Conservation (phyloP, 1,140 invertebrate genomes). For the Octopus bimaculoides region DNA sequence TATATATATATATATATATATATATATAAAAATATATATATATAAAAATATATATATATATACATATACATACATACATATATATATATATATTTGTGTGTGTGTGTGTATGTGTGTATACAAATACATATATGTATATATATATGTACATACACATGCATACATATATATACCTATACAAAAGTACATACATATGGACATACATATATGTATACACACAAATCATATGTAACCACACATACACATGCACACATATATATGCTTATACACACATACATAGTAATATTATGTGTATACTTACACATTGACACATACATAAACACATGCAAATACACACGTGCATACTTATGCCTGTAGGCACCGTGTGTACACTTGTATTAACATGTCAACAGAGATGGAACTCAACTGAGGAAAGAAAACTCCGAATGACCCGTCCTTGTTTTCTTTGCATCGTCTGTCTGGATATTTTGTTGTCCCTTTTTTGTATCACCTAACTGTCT, state of each 20-base stretch:
- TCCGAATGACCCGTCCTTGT: too few species aligned
- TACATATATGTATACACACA: background rate
- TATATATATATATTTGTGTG: background rate
- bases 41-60: too few species aligned
- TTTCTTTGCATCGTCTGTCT: too few species aligned
- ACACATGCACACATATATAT: background rate
- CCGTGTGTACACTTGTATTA: background rate
- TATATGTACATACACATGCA: background rate
- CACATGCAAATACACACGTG: background rate
- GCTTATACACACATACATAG: background rate
- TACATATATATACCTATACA: background rate
- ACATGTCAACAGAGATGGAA: background rate
- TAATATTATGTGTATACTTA: background rate
- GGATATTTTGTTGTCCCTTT: too few species aligned
- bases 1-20: too few species aligned
- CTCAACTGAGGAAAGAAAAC: too few species aligned
- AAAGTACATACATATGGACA: background rate
- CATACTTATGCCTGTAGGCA: background rate
- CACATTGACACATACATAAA: background rate
- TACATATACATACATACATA: too few species aligned
- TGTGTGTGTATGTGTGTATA: background rate
- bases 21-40: too few species aligned
- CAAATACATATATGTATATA: background rate
- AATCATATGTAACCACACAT: background rate
- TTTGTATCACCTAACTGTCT: too few species aligned